These are phyloP conservation scores for Xestia ashworthii DNA, from an alignment of 2,888 invertebrate genomes.

Conservation along the genomic window DNA sequence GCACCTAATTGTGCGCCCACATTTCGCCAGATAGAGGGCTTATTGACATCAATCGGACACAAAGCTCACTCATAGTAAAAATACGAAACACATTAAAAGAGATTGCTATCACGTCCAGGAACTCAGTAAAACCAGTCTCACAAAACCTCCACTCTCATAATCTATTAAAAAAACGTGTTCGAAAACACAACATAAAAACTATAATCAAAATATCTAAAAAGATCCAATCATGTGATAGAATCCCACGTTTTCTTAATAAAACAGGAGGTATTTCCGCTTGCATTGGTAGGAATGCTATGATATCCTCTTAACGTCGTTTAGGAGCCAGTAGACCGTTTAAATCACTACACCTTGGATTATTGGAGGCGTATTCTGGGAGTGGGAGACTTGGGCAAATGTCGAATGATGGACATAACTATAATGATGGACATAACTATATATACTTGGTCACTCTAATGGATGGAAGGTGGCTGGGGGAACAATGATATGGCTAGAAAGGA, in stretches of 20 bases:
- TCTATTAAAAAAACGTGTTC: neutral
- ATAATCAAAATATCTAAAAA: conserved; percentile 46
- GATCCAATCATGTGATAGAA: conserved; percentile 50
- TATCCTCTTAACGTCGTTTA: conserved; percentile 76
- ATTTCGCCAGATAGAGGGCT: neutral
- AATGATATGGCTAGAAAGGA: too few species aligned
- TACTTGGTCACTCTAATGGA: too few species aligned
- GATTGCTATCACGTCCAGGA: neutral
- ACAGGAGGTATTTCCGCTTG: conserved; percentile 78
- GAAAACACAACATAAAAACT: conserved; percentile 15
- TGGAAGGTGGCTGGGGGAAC: too few species aligned
- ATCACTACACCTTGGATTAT: conserved; percentile 80
- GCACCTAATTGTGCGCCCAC: too few species aligned
- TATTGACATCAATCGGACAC: neutral
- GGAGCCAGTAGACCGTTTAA: conserved; percentile 78
- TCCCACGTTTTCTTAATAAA: conserved; percentile 55
- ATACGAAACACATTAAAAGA: neutral
- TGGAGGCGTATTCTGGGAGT: conserved; percentile 42
- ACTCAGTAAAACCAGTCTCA: neutral
- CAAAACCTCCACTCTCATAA: neutral
- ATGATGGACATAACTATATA: conserved; percentile 5
- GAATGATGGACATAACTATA: conserved; percentile 25
- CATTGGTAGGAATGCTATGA: conserved; percentile 78
- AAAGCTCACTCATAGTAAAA: neutral
- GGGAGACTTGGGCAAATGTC: conserved; percentile 4